Evolutionary conservation across 2,797 vertebrate genomes (phyloP).

Genomic region (Apodemus agrarius): DNA sequence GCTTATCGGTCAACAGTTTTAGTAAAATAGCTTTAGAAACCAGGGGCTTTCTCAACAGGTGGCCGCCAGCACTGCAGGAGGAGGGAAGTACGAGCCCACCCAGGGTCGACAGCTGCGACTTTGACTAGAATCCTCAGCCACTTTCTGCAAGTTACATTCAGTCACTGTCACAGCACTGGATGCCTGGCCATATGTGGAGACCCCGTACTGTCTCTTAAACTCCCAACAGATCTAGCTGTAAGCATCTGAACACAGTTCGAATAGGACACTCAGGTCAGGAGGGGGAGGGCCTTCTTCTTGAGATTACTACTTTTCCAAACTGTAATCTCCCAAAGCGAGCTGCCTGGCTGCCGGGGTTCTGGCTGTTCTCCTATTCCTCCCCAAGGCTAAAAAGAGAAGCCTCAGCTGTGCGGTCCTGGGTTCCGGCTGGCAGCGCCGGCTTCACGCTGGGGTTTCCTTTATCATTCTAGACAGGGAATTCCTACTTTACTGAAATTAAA

Average conservation of each 20-base stretch:
- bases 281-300: background rate
- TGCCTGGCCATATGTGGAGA: slow-evolving; percentile 43
- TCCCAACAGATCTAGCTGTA: slow-evolving; percentile 54
- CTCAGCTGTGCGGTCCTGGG: background rate
- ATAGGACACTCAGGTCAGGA: slow-evolving; percentile 15
- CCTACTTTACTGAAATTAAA: slow-evolving; percentile 69
- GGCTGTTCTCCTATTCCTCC: slow-evolving; percentile 47
- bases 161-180: slow-evolving; percentile 83
- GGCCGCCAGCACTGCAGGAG: slow-evolving; percentile 71
- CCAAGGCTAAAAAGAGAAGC: slow-evolving; percentile 67
- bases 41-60: slow-evolving; percentile 69
- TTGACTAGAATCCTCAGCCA: slow-evolving; percentile 78
- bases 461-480: slow-evolving; percentile 25
- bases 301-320: slow-evolving; percentile 41
- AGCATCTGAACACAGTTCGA: slow-evolving; percentile 66
- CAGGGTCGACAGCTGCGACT: slow-evolving; percentile 81
- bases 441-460: slow-evolving; percentile 66
- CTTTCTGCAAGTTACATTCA: slow-evolving; percentile 84
- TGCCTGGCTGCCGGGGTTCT: background rate
- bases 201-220: slow-evolving; percentile 68
- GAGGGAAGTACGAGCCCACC: slow-evolving; percentile 68
- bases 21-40: slow-evolving; percentile 86
- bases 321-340: slow-evolving; percentile 44
- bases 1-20: slow-evolving; percentile 81
- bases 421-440: slow-evolving; percentile 57